These are phyloP conservation scores for Sabatieria punctata DNA, from an alignment of 2,888 invertebrate species.

Conservation along the genomic window DNA sequence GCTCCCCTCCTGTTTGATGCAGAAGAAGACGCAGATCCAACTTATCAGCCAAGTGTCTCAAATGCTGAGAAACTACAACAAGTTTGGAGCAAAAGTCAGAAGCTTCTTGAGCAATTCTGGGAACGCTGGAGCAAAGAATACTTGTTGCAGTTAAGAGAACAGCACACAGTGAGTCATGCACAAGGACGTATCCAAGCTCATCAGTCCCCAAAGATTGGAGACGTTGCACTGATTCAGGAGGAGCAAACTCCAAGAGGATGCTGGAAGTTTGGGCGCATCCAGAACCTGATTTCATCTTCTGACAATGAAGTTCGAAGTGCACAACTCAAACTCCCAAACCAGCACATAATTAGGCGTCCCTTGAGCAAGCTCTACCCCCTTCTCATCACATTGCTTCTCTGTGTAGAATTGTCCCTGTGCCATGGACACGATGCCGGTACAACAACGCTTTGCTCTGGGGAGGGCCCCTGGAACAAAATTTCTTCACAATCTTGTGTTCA, in stretches of 20 bases:
- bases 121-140: background rate
- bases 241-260: background rate
- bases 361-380: no score
- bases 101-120: background rate
- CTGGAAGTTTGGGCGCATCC: background rate
- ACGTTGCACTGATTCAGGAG: background rate
- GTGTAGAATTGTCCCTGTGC: no score
- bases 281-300: no score
- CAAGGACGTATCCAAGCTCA: background rate
- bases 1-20: background rate
- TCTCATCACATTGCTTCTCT: no score
- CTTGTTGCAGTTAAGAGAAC: background rate
- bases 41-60: background rate
- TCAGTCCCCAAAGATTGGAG: background rate
- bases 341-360: no score
- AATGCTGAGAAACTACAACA: background rate
- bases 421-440: no score
- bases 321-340: no score
- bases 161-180: background rate
- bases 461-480: no score
- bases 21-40: background rate
- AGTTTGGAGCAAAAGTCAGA: background rate
- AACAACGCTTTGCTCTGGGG: no score
- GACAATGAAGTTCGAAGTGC: no score
- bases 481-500: background rate